Evolutionary conservation across 2,113 vertebrate genomes (phyloP).

Genomic region (Hassar affinis): DNA sequence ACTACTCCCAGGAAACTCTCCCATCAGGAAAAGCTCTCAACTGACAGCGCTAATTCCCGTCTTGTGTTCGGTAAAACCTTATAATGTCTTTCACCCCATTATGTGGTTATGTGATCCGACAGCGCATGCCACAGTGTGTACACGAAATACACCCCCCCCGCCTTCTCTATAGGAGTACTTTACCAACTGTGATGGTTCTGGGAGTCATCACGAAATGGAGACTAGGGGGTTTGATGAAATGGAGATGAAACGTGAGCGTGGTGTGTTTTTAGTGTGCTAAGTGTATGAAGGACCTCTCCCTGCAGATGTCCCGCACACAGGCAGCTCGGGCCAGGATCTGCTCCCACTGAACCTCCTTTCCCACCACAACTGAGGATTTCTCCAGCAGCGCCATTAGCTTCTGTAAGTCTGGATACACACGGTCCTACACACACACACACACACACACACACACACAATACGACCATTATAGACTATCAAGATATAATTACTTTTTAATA

Average conservation of each 20-base stretch:
- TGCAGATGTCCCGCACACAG: constrained; percentile 89
- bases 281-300: constrained; percentile 75
- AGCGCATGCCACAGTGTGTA: neutral
- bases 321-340: constrained; percentile 85
- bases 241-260: neutral
- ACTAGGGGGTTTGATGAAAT: neutral
- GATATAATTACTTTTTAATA: neutral
- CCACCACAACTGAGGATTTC: constrained; percentile 67
- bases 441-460: neutral
- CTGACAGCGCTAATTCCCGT: constrained; percentile 24
- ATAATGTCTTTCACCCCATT: constrained; percentile 24
- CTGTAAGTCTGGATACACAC: constrained; percentile 91
- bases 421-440: constrained; percentile 73
- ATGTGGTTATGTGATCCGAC: constrained; percentile 19
- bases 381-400: constrained; percentile 79
- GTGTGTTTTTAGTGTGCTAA: neutral
- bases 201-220: neutral
- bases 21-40: neutral
- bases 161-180: neutral
- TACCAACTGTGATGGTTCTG: constrained; percentile 6
- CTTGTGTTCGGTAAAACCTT: neutral
- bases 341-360: constrained; percentile 87
- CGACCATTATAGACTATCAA: neutral
- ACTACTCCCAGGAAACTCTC: neutral
- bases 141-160: neutral